phyloP scores from a whole-genome alignment of 2,113 vertebrate genomes.

The Prolemur simus region DNA sequence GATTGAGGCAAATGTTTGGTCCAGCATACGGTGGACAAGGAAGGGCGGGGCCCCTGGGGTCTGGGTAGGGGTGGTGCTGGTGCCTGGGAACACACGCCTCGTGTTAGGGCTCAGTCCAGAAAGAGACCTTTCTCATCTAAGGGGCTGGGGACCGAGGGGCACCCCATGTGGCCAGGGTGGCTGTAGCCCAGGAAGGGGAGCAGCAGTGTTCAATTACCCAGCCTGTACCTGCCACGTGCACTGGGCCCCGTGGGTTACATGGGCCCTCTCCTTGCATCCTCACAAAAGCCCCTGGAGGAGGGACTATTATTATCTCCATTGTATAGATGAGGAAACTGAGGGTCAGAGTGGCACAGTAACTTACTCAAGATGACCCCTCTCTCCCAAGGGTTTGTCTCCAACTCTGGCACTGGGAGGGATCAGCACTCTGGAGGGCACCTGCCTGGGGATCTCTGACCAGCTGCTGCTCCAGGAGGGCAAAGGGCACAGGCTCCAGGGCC shows the following conservation, averaged over 20 bases:
- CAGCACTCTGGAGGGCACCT: accelerated
- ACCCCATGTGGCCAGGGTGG: background rate
- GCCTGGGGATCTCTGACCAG: background rate
- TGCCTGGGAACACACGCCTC: background rate
- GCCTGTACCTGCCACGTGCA: accelerated
- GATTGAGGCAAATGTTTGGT: background rate
- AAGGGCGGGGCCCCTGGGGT: background rate
- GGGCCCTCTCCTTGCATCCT: background rate
- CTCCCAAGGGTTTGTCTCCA: background rate
- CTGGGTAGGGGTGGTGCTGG: no score
- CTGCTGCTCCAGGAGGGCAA: background rate
- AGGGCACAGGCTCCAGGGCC: background rate
- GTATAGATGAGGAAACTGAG: background rate
- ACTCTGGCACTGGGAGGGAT: background rate
- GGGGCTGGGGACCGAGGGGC: background rate
- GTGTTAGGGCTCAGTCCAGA: background rate
- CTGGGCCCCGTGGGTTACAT: accelerated
- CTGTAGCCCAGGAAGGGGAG: background rate
- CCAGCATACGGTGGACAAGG: background rate
- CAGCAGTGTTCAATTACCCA: no score
- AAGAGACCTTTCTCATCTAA: background rate
- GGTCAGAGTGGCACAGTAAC: background rate
- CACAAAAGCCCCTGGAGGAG: background rate
- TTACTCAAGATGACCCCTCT: background rate
- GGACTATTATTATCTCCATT: background rate